A percentile compares a stretch with the other conserved stretches of the same genome.
Evolutionary conservation across 2,888 invertebrate genomes (phyloP).

Genomic region (Torymus tubicola): DNA sequence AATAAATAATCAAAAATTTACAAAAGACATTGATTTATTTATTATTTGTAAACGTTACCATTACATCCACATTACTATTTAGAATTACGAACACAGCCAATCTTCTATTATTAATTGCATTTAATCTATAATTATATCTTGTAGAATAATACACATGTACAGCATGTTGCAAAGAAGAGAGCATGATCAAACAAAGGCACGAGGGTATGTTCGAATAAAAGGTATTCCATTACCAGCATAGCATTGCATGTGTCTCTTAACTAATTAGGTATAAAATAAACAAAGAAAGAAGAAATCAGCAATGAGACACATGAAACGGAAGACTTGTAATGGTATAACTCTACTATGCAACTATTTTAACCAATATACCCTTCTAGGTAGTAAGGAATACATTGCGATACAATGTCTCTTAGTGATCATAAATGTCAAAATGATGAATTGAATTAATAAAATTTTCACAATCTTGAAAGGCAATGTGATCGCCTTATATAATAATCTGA

Average conservation of each 20-base stretch:
- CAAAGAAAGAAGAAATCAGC: conserved; percentile 11
- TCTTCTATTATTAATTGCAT: conserved; percentile 49
- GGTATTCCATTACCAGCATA: conserved; percentile 37
- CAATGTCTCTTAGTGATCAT: conserved; percentile 2
- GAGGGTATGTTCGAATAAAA: conserved; percentile 41
- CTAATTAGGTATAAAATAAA: conserved; percentile 48
- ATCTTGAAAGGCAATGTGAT: conserved; percentile 12
- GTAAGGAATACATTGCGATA: conserved; percentile 43
- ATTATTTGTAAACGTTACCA: conserved; percentile 48
- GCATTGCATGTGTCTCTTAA: conserved; percentile 33
- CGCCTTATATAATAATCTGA: conserved; percentile 21
- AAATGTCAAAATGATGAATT: conserved; percentile 9
- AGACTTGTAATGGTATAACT: conserved; percentile 22
- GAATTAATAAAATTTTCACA: conserved; percentile 3
- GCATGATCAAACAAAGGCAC: conserved; percentile 58
- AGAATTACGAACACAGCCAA: conserved; percentile 57
- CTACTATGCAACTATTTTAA: conserved; percentile 21
- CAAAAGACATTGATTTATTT: conserved; percentile 54
- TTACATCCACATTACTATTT: conserved; percentile 51
- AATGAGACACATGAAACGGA: conserved; percentile 35
- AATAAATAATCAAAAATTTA: neutral
- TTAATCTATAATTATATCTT: conserved; percentile 22
- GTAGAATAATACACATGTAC: conserved; percentile 36
- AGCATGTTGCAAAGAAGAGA: conserved; percentile 50
- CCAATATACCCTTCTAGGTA: conserved; percentile 30